These are phyloP conservation scores for Pogoniulus pusillus DNA, from an alignment of 2,797 vertebrate genomes.

Conservation along the genomic window DNA sequence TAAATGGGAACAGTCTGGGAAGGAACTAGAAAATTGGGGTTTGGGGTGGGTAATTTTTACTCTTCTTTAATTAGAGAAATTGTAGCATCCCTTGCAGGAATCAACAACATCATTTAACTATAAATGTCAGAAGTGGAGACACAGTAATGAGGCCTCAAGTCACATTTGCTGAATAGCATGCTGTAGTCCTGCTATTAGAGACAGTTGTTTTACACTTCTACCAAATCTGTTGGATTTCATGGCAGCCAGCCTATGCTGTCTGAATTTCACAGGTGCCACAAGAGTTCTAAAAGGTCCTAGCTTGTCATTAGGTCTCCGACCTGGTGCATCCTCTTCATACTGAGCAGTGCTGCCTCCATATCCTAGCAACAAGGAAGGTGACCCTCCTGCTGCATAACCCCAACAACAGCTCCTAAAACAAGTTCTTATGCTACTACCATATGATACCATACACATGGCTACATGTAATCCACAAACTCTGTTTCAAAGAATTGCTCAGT, in stretches of 20 bases:
- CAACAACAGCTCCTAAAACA: not conserved
- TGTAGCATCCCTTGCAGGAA: constrained; percentile 15
- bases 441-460: accelerated
- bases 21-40: constrained; percentile 49
- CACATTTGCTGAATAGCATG: not conserved
- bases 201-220: constrained; percentile 27
- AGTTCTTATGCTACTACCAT: not conserved
- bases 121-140: constrained; percentile 48
- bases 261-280: not conserved
- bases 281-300: not conserved
- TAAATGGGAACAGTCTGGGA: constrained; percentile 76
- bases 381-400: not conserved
- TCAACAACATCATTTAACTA: constrained; percentile 48
- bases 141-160: constrained; percentile 30
- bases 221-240: not conserved
- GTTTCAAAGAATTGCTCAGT: not conserved
- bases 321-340: not conserved
- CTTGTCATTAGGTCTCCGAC: not conserved
- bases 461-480: not conserved
- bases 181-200: not conserved
- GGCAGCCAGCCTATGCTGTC: not conserved
- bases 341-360: not conserved
- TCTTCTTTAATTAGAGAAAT: constrained; percentile 62
- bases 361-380: not conserved
- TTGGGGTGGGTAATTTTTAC: not conserved